Percentiles rank a stretch among this genome's conserved stretches.
phyloP scores from a whole-genome alignment of 2,888 invertebrate species.

The Shargacucullia verbasci region DNA sequence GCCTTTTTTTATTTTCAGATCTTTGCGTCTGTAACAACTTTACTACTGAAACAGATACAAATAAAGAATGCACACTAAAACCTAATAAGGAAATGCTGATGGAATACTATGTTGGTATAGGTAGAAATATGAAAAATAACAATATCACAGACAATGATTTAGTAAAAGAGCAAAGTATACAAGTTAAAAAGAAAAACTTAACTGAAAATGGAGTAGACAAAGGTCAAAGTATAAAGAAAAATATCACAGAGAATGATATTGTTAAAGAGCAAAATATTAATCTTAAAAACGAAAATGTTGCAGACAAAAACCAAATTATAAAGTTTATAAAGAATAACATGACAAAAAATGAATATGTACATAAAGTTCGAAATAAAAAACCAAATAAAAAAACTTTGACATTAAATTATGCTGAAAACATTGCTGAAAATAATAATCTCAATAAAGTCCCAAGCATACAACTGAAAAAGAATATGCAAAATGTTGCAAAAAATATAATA shows the following conservation, averaged over 20 bases:
- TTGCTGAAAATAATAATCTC: too few relatives aligned
- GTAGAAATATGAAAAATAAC: too few relatives aligned
- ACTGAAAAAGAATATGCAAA: background rate
- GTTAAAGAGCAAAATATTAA: background rate
- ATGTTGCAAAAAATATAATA: background rate
- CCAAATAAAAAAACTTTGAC: too few relatives aligned
- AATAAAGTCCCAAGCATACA: background rate
- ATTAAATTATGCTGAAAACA: too few relatives aligned
- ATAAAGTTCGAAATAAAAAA: too few relatives aligned
- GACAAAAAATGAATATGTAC: too few relatives aligned
- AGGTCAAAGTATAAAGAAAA: too few relatives aligned
- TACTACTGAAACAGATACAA: background rate
- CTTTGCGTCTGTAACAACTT: background rate
- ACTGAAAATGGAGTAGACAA: background rate
- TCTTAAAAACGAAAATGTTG: background rate
- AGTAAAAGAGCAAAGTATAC: too few relatives aligned
- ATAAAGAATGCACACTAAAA: background rate
- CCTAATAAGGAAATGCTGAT: background rate
- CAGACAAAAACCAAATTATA: background rate
- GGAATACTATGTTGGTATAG: too few relatives aligned
- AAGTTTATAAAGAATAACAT: too few relatives aligned
- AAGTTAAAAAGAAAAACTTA: too few relatives aligned
- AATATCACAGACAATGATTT: background rate
- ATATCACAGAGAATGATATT: background rate
- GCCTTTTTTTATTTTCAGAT: slow-evolving; percentile 26